A percentile compares a stretch with the other conserved stretches of the same genome.
Conservation (phyloP, 2,888 invertebrate species). For the Athrips mouffetella region DNA sequence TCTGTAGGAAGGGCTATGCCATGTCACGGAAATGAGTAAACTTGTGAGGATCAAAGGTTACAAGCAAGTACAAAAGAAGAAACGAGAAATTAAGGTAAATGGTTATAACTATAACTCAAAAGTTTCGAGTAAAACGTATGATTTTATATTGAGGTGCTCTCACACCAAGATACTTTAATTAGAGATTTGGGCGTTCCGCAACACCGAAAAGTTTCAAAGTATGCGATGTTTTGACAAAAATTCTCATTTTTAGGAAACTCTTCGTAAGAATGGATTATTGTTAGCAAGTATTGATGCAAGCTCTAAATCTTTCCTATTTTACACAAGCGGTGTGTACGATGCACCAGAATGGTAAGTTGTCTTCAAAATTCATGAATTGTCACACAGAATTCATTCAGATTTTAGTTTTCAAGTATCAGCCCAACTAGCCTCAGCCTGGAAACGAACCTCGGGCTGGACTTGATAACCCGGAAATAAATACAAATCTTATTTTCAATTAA, state of each 20-base stretch:
- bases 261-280: conserved; percentile 17
- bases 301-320: conserved; percentile 15
- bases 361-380: not conserved
- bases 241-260: conserved; percentile 11
- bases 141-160: too few species aligned
- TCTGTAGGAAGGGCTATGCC: conserved; percentile 23
- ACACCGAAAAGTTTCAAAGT: too few species aligned
- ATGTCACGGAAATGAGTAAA: conserved; percentile 14
- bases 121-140: too few species aligned
- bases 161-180: too few species aligned
- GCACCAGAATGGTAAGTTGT: conserved; percentile 17
- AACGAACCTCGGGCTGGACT: too few species aligned
- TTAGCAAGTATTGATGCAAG: conserved; percentile 11
- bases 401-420: too few species aligned
- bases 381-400: too few species aligned
- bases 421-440: too few species aligned
- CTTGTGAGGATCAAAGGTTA: conserved; percentile 10
- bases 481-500: too few species aligned
- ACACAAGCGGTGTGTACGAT: conserved; percentile 20
- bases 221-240: too few species aligned
- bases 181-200: too few species aligned
- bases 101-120: not conserved
- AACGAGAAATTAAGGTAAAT: conserved; percentile 19
- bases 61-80: conserved; percentile 7
- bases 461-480: too few species aligned